Evolutionary conservation across 2,797 vertebrate species (phyloP).

Genomic region (Craterocephalus amniculus): DNA sequence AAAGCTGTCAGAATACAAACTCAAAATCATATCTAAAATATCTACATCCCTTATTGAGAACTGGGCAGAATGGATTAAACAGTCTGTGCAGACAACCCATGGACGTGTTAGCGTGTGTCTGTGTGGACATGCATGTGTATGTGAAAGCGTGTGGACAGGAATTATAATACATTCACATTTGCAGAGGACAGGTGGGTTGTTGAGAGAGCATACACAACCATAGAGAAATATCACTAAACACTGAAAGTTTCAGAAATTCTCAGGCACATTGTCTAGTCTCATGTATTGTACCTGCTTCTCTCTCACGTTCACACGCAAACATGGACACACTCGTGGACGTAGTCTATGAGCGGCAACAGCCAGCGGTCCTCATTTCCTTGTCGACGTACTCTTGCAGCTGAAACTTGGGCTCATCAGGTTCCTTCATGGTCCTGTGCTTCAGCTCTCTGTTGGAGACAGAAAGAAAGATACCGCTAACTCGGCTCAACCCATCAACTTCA

Average conservation of each 20-base stretch:
- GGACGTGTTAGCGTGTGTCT: constrained; percentile 8
- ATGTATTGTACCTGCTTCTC: constrained; percentile 4
- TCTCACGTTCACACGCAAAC: not conserved
- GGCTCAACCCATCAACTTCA: not conserved
- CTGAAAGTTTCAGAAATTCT: constrained; percentile 30
- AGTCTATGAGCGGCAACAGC: constrained; percentile 90
- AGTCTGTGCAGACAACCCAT: constrained; percentile 12
- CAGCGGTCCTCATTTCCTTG: constrained; percentile 87
- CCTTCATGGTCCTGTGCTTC: constrained; percentile 91
- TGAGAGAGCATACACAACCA: constrained; percentile 31
- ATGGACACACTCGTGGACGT: not conserved
- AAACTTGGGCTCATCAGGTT: constrained; percentile 89
- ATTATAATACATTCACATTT: constrained; percentile 78
- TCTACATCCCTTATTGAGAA: constrained; percentile 42
- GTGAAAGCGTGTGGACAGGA: constrained; percentile 33
- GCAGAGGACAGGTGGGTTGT: constrained; percentile 59
- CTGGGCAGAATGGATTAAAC: constrained; percentile 27
- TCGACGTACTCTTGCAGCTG: constrained; percentile 93
- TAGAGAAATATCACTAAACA: constrained; percentile 26
- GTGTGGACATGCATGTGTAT: constrained; percentile 34
- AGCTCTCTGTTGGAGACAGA: constrained; percentile 84
- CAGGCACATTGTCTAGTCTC: constrained; percentile 21
- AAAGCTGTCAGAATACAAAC: constrained; percentile 47
- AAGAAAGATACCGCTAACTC: not conserved
- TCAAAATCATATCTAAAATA: constrained; percentile 47